Conservation (phyloP, 2,888 invertebrate species). For the Tanytarsus gracilentus region DNA sequence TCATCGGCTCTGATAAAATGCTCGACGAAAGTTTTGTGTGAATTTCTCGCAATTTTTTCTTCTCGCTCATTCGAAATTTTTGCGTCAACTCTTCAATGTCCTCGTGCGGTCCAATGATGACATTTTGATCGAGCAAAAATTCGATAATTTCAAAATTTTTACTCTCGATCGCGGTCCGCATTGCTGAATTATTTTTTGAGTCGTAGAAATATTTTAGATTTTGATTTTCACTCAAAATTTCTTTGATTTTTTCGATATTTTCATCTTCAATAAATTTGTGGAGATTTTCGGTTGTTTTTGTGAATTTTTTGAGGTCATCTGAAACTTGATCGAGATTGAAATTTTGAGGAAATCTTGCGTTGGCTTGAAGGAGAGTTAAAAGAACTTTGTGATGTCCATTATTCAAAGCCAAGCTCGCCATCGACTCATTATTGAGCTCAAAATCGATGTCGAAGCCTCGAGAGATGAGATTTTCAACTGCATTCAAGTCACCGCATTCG, state of each 20-base stretch:
- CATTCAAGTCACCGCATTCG: too few relatives aligned
- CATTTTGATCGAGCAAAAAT: background rate
- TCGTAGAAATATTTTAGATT: background rate
- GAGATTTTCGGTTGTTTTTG: background rate
- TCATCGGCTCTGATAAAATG: too few relatives aligned
- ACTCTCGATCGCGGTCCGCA: background rate
- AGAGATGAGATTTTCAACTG: too few relatives aligned
- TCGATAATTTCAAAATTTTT: background rate
- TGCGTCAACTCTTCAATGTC: background rate
- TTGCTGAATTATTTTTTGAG: background rate
- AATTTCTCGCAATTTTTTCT: background rate
- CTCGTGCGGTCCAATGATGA: background rate
- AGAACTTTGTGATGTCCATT: background rate
- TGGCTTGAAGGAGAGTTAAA: background rate
- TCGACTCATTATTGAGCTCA: too few relatives aligned
- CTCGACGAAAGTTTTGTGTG: background rate
- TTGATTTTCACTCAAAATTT: background rate
- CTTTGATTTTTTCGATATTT: background rate
- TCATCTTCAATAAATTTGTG: background rate
- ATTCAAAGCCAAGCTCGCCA: background rate
- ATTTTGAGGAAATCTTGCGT: background rate
- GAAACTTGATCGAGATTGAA: background rate
- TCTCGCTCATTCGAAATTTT: background rate
- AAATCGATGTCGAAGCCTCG: too few relatives aligned
- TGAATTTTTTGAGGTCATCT: background rate